Conservation (phyloP, 2,888 invertebrate species). For the Griposia aprilina region DNA sequence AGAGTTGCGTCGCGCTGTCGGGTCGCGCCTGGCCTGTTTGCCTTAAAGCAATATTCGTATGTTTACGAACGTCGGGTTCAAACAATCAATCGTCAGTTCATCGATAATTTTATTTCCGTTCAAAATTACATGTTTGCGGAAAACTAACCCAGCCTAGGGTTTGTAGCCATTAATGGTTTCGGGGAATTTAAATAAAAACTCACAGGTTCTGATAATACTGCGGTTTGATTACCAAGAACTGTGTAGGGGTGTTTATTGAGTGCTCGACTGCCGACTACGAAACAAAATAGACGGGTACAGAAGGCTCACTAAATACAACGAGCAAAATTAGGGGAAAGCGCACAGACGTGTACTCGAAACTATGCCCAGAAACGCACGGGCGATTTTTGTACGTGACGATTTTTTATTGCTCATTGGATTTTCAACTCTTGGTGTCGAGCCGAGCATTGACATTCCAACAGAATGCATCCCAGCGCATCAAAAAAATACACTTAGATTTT, state of each 20-base stretch:
- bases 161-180: slow-evolving; percentile 71
- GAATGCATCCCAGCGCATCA: neutral
- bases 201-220: slow-evolving; percentile 70
- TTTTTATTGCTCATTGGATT: neutral
- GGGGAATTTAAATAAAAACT: slow-evolving; percentile 70
- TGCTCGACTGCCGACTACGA: slow-evolving; percentile 63
- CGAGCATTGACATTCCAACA: neutral
- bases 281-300: neutral
- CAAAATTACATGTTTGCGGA: slow-evolving; percentile 56
- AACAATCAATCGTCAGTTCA: slow-evolving; percentile 36
- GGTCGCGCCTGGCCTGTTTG: no score
- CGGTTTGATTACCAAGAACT: slow-evolving; percentile 75
- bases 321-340: neutral
- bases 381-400: neutral
- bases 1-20: no score
- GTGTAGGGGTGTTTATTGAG: slow-evolving; percentile 75
- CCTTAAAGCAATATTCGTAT: neutral
- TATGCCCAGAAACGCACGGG: neutral
- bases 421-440: neutral
- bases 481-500: neutral
- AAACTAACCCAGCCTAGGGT: slow-evolving; percentile 45
- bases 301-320: neutral
- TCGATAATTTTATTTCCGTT: slow-evolving; percentile 58
- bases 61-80: slow-evolving; percentile 31
- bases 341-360: neutral